Percentiles rank a stretch among this genome's conserved stretches.
Conservation (phyloP, 2,113 vertebrate genomes). For the Petromus typicus region DNA sequence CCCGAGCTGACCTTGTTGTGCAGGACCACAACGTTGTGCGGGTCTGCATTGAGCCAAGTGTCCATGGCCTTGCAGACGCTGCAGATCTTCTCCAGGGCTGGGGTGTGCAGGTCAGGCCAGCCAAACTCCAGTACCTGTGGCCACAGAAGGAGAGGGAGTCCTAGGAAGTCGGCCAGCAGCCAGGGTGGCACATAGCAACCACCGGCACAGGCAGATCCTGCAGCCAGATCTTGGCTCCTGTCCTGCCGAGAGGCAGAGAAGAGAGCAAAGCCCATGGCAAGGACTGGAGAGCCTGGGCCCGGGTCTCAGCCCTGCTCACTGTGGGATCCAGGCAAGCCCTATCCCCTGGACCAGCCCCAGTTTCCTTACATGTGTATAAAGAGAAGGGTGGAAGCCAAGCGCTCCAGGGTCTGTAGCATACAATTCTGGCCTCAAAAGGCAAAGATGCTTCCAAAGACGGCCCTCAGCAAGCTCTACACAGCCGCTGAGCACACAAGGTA, state of each 20-base stretch:
- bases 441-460: neutral
- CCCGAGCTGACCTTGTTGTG: constrained; percentile 94
- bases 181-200: rapidly evolving
- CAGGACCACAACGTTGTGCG: constrained; percentile 96
- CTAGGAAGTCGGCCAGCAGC: neutral
- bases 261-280: neutral
- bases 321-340: neutral
- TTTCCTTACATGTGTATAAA: neutral
- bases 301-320: neutral
- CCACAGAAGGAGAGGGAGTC: neutral
- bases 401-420: neutral
- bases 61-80: constrained; percentile 99
- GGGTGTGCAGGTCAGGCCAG: constrained; percentile 98
- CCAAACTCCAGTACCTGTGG: constrained; percentile 96
- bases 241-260: neutral
- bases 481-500: neutral
- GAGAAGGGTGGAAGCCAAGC: neutral
- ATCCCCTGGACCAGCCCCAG: neutral
- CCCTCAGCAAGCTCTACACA: neutral
- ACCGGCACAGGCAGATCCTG: neutral
- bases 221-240: neutral
- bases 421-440: neutral
- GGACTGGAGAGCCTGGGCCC: neutral
- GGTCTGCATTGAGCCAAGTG: constrained; percentile 94
- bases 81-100: constrained; percentile 98